These are phyloP conservation scores for Chunga burmeisteri DNA, from an alignment of 2,113 vertebrate genomes.

Conservation along the genomic window DNA sequence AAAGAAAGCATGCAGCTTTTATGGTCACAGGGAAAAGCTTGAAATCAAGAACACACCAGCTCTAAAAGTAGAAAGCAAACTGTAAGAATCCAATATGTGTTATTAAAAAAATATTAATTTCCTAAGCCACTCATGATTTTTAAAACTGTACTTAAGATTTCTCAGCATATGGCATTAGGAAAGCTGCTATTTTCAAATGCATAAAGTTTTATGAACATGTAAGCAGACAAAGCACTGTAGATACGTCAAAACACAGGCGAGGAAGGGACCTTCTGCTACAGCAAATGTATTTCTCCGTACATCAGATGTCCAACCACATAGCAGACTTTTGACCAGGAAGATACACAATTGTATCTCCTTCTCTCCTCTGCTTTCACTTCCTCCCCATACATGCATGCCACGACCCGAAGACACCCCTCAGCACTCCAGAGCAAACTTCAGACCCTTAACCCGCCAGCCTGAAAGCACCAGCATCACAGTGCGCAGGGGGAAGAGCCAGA, in stretches of 20 bases:
- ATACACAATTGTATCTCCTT: background rate
- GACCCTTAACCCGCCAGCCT: background rate
- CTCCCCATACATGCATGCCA: background rate
- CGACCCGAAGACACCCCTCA: background rate
- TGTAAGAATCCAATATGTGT: constrained; percentile 36
- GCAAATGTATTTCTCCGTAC: constrained; percentile 11
- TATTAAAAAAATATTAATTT: constrained; percentile 50
- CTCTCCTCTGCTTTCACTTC: background rate
- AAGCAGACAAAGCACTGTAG: constrained; percentile 53
- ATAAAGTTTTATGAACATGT: constrained; percentile 56
- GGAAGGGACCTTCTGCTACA: constrained; percentile 45
- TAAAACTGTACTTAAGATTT: constrained; percentile 47
- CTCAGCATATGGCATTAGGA: constrained; percentile 58
- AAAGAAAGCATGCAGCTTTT: constrained; percentile 26
- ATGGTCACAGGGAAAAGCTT: constrained; percentile 27
- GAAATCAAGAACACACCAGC: constrained; percentile 36
- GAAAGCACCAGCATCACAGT: background rate
- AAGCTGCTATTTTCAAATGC: constrained; percentile 65
- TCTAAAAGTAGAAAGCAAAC: constrained; percentile 56
- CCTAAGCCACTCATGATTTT: constrained; percentile 41
- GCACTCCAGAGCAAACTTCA: background rate
- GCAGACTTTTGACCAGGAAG: background rate
- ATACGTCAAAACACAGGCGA: constrained; percentile 45
- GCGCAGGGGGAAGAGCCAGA: background rate
- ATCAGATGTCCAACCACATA: background rate